Evolutionary conservation across 2,888 invertebrate genomes (phyloP).

Genomic region (Euzetes globulus): DNA sequence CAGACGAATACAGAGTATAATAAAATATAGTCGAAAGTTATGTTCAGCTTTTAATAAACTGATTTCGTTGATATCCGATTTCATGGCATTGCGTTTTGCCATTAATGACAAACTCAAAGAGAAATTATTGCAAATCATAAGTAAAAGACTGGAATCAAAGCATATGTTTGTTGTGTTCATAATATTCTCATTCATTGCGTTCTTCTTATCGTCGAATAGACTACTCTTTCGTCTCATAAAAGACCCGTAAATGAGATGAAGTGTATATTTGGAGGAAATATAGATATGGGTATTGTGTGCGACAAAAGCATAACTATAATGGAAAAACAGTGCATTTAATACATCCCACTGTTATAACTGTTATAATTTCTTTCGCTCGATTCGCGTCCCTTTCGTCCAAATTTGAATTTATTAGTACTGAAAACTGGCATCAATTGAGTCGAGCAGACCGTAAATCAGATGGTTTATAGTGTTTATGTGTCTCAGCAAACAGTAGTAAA

Average conservation of each 20-base stretch:
- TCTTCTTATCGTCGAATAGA: conserved; percentile 1
- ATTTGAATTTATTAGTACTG: conserved; percentile 26
- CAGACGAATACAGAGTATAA: neutral
- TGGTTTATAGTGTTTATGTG: conserved; percentile 10
- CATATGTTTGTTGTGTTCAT: conserved; percentile 3
- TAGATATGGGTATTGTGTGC: neutral
- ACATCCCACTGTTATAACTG: neutral
- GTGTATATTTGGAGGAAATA: neutral
- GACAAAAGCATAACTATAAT: neutral
- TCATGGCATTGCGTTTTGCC: conserved; percentile 15
- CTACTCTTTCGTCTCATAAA: conserved; percentile 26
- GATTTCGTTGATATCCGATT: conserved; percentile 9
- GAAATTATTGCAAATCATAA: conserved; percentile 16
- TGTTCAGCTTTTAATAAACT: conserved; percentile 3
- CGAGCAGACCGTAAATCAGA: conserved; percentile 6
- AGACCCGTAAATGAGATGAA: conserved; percentile 11
- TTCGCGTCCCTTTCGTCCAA: conserved; percentile 10
- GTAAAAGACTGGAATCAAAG: neutral
- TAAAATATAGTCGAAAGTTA: neutral
- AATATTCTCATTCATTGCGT: neutral
- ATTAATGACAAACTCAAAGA: conserved; percentile 20
- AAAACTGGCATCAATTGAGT: conserved; percentile 23
- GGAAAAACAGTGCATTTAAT: neutral
- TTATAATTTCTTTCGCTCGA: conserved; percentile 15
- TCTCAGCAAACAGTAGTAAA: conserved; percentile 24